A percentile compares a stretch with the other conserved stretches of the same genome.
Evolutionary conservation across 2,888 invertebrate species (phyloP).

Genomic region (Piscicola geometra): DNA sequence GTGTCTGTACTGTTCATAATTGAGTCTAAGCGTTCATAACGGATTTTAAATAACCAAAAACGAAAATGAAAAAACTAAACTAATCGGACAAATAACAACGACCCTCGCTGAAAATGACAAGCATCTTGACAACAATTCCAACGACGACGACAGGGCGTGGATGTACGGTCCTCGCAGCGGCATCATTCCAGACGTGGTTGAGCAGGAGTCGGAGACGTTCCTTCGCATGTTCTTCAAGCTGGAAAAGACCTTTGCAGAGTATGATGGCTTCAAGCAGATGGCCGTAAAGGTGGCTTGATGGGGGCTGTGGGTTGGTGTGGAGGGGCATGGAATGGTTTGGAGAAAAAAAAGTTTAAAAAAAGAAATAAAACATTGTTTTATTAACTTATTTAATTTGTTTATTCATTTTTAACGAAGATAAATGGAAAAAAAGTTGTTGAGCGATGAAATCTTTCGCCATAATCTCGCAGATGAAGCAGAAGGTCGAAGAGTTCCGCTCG

Average conservation of each 20-base stretch:
- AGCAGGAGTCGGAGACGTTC: conserved; percentile 68
- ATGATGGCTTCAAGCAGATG: conserved; percentile 23
- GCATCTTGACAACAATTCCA: neutral
- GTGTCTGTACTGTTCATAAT: no score
- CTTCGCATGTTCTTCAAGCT: conserved; percentile 77
- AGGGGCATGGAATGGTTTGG: neutral
- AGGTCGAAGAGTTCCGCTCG: conserved; percentile 77
- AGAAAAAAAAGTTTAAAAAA: neutral
- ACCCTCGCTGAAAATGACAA: no score
- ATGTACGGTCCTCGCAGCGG: conserved; percentile 76
- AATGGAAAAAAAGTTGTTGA: neutral
- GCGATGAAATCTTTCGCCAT: no score
- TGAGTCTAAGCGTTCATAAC: no score
- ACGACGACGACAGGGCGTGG: conserved; percentile 62
- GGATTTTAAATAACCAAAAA: no score
- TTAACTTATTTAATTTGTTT: no score
- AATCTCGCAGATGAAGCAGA: conserved; percentile 62
- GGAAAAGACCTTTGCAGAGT: conserved; percentile 69
- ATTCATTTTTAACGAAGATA: neutral
- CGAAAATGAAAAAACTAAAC: no score
- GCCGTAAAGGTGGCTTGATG: conserved; percentile 14
- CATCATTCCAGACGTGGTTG: conserved; percentile 82
- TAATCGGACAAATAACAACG: no score
- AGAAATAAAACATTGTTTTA: neutral
- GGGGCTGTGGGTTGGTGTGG: neutral